Evolutionary conservation across 2,888 invertebrate genomes (phyloP).

Genomic region (Caenorhabditis becei): DNA sequence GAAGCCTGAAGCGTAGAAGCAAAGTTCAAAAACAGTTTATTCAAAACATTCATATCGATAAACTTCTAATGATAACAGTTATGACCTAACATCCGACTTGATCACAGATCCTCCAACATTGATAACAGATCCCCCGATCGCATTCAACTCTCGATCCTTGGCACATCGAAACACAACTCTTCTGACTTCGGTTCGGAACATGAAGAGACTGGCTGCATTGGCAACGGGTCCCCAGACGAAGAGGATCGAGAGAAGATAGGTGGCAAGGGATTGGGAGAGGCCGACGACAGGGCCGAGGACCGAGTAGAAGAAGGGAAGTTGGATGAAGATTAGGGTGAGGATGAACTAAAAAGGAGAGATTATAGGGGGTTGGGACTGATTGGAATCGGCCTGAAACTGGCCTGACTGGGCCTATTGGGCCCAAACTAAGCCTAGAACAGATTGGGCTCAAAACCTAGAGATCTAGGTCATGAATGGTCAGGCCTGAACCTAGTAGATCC

Average conservation of each 20-base stretch:
- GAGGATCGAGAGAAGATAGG: slow-evolving; percentile 34
- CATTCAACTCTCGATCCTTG: slow-evolving; percentile 23
- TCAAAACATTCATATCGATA: no score
- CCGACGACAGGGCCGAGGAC: slow-evolving; percentile 37
- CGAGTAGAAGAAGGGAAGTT: slow-evolving; percentile 46
- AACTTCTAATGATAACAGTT: no score
- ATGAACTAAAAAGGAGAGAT: slow-evolving; percentile 25
- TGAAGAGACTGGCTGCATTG: slow-evolving; percentile 17
- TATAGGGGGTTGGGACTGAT: no score
- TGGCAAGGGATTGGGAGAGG: slow-evolving; percentile 24
- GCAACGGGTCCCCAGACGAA: slow-evolving; percentile 51
- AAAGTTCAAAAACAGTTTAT: not conserved
- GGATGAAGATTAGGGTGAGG: slow-evolving; percentile 34
- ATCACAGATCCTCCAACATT: slow-evolving; percentile 23
- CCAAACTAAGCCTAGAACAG: no score
- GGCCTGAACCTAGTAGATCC: no score
- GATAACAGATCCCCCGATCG: no score
- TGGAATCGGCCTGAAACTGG: no score
- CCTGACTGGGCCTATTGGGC: no score
- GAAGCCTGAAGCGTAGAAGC: not conserved
- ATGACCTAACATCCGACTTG: slow-evolving; percentile 4
- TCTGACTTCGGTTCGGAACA: slow-evolving; percentile 32
- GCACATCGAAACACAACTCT: slow-evolving; percentile 14
- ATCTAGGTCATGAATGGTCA: no score
- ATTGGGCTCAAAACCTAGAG: no score